Evolutionary conservation across 1,140 invertebrate genomes (phyloP).

Genomic region (Branchinecta lynchi): DNA sequence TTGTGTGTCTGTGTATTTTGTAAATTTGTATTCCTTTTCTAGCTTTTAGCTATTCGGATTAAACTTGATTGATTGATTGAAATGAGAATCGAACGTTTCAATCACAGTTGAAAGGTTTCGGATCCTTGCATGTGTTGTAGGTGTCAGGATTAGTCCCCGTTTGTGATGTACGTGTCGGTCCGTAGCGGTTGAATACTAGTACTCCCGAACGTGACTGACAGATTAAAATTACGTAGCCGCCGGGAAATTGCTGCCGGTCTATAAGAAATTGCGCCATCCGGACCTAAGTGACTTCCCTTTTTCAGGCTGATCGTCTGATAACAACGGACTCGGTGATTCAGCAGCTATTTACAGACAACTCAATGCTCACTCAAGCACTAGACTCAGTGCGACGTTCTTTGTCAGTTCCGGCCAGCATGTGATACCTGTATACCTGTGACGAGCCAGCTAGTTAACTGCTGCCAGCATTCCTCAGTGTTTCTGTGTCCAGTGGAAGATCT

Average conservation of each 20-base stretch:
- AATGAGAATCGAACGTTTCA: no score
- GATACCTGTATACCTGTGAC: background rate
- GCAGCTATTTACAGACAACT: background rate
- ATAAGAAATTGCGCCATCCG: background rate
- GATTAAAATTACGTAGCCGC: background rate
- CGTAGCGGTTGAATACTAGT: no score
- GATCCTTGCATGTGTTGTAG: no score
- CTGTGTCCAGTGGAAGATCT: no score
- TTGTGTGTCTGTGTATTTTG: no score
- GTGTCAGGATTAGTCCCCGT: no score
- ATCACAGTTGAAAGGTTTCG: no score
- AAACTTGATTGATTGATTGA: no score
- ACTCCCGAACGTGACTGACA: background rate
- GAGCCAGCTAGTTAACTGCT: background rate
- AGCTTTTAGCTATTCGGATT: no score
- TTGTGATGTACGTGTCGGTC: no score
- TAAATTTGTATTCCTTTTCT: no score
- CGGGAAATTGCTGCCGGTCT: background rate
- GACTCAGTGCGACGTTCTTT: background rate
- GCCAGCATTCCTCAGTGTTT: no score
- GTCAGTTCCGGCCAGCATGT: background rate
- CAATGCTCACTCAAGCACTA: background rate
- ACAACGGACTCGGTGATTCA: background rate
- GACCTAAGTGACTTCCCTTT: background rate
- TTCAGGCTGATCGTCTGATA: background rate